Evolutionary conservation across 2,888 invertebrate genomes (phyloP), one percentile per base, ranked within the genome.

Genomic region (Synergus umbraculus): DNA sequence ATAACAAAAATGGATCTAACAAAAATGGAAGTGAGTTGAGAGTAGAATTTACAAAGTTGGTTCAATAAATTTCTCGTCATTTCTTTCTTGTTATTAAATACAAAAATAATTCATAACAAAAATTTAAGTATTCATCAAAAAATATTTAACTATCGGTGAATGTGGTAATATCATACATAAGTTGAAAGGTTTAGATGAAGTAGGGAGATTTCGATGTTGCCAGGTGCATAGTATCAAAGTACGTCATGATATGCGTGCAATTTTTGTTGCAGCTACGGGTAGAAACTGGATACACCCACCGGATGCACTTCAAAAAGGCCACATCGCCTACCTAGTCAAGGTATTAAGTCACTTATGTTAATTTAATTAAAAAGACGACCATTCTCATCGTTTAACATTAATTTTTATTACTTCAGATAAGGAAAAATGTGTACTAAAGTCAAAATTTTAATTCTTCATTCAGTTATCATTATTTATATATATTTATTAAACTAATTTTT

Each of bases 251-350:
- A 44, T 37, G 65, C 22, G 54, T 76, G 77, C 67, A 83, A 83
- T 83, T 87, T 84, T 78, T 85, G 81, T 92, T 89, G 65, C 86
- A 92, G 93, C 93, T 79, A 89, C 91, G 79, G 94, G 94, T 88
- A 93, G 95, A 88, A 96, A 96, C 93, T 98, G 98, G 98, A 95
- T 98, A 85, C 98, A 99, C 93, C 96, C 98, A 79, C 97, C 98
- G 69, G 99, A 98, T 91, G 96, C 97, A 41, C 94, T 99, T 78
- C 96, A 97, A 89, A 97, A 97, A 91, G 99, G 99, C 76, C 98
- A 98, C 91, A 98, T 99, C 88, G 98, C 98, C 78, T 99, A 99
- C 94, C 95, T 98, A 93, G 99, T 99, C 92, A 98, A 99, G 96
- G 97, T 97, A 93, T 91, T 41, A 65, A 65, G 65, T 67, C 41